phyloP scores from a whole-genome alignment of 2,113 vertebrate species.

The Mystacornis crossleyi region DNA sequence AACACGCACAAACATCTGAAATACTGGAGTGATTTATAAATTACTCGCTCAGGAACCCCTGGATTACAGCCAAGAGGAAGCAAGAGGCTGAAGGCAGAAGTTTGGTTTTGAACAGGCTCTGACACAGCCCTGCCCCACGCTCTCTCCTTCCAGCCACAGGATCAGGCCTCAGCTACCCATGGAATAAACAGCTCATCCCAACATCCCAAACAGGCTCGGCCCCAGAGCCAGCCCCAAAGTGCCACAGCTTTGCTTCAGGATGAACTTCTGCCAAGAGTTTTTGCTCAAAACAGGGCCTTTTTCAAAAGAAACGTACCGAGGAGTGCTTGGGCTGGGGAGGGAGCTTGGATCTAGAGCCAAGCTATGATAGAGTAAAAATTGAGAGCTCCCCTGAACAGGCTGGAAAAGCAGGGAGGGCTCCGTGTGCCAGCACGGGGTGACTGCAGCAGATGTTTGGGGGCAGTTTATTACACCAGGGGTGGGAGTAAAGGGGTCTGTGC shows the following conservation, averaged over 20 bases:
- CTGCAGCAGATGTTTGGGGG: neutral
- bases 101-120: neutral
- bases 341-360: neutral
- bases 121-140: accelerated
- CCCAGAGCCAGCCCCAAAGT: neutral
- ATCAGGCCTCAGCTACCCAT: accelerated
- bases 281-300: accelerated
- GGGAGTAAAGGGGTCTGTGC: neutral
- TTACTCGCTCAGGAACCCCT: neutral
- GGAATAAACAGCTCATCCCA: accelerated
- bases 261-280: accelerated
- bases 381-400: neutral
- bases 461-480: neutral
- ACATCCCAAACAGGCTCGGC: neutral
- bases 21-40: accelerated
- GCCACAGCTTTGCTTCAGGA: accelerated
- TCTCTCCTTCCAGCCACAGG: neutral
- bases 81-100: neutral
- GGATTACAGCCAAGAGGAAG: neutral
- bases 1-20: neutral
- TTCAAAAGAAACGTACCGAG: accelerated
- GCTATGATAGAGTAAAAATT: accelerated
- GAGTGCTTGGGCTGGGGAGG: neutral
- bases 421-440: neutral
- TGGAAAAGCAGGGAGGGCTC: neutral